Conservation (phyloP, 2,797 vertebrate species). For the Neomorphus geoffroyi region DNA sequence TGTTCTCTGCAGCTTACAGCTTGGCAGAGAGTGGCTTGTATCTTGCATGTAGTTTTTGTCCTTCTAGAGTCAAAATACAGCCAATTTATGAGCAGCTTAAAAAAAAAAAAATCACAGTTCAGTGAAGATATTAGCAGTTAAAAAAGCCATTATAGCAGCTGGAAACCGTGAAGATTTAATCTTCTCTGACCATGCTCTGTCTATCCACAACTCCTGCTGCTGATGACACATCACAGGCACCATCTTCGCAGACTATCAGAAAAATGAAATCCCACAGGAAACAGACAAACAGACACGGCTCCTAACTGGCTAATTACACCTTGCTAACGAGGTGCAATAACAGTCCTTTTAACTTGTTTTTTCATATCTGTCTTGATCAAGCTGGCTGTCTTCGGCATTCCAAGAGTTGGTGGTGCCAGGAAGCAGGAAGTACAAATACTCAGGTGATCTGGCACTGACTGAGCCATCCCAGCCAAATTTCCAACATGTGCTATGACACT, state of each 20-base stretch:
- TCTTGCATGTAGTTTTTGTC: not conserved
- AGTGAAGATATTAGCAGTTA: not conserved
- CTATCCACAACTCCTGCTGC: not conserved
- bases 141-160: not conserved
- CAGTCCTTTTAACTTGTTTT: not conserved
- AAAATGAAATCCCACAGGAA: not conserved
- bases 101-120: not conserved
- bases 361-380: not conserved
- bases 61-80: not conserved
- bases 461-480: not conserved
- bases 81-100: not conserved
- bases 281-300: not conserved
- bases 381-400: fast-evolving
- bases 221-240: not conserved
- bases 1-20: not conserved
- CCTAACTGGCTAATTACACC: not conserved
- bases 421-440: not conserved
- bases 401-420: fast-evolving
- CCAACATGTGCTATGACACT: fast-evolving
- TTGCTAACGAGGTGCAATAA: not conserved
- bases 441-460: not conserved
- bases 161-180: constrained; percentile 14
- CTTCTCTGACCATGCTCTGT: not conserved
- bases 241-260: not conserved
- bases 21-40: not conserved